Base-by-base conservation (phyloP, 2,797 vertebrate species). In the Hybognathus amarus region DNA sequence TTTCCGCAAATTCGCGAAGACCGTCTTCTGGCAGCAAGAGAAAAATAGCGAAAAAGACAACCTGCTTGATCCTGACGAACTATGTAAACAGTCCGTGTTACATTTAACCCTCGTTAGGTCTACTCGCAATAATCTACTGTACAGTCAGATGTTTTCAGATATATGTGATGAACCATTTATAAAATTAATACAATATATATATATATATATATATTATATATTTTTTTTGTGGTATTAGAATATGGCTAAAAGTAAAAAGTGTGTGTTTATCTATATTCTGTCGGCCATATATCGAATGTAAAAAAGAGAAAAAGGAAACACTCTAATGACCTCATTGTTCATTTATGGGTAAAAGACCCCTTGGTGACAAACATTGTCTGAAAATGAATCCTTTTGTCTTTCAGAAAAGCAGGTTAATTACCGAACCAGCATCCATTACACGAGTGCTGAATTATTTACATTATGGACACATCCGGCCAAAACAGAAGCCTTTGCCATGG, bases 381-480 rank as follows among this genome's bases (percentile, higher is more conserved):
- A 87, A 89, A 83, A 88, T 27, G 66, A 84, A 91, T 90, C 85
- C 85, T 90, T 88, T 87, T 89, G 89, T 92, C 90, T 92, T 83
- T 87, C 76, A 87, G 92, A 92, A 88, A 30, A 90, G 83, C 66
- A 93, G 87, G 87, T 88, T 92, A 92, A 91, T 92, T 90, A 93
- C 82, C 83, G 91, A 87, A 85, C 75, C 17, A 83, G 68, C 92
- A 85, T 77, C 50, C 33, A 66, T 88, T 91, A 92, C 89, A 83
- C 81, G 89, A 64, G 59, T 75, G 64, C 87, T 89, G 83, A 88
- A 91, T 93, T 90, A 91, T 91, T 94, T 90, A 92, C 89, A 83
- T 79, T 83, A 85, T 71, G 69, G 83, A 77, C 87, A 87, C 64
- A 80, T 87, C 70, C 82, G 67, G 83, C 67, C 75, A 61, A 82